These are phyloP conservation scores for Drosophila limbata DNA, from an alignment of 2,888 invertebrate species.

Conservation along the genomic window DNA sequence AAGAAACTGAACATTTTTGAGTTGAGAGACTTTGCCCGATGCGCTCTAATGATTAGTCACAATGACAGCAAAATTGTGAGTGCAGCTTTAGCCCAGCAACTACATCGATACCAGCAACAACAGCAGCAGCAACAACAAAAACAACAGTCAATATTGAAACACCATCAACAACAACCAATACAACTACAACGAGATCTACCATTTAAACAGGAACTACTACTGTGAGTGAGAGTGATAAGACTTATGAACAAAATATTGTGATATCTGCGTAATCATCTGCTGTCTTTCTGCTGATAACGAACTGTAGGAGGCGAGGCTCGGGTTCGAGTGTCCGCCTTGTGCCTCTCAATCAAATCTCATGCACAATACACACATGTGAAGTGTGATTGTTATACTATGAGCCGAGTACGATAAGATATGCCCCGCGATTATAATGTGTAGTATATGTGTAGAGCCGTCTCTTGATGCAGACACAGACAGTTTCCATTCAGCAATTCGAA, in stretches of 20 bases:
- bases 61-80: slow-evolving; percentile 22
- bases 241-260: not conserved
- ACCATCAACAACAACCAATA: slow-evolving; percentile 3
- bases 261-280: slow-evolving; percentile 12
- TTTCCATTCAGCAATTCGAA: slow-evolving; percentile 52
- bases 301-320: not conserved
- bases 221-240: slow-evolving; percentile 62
- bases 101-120: slow-evolving; percentile 27
- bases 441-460: slow-evolving; percentile 10
- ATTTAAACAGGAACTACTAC: slow-evolving; percentile 53
- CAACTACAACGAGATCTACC: slow-evolving; percentile 31
- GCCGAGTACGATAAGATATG: slow-evolving; percentile 63
- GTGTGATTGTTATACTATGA: slow-evolving; percentile 28
- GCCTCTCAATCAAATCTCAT: slow-evolving; percentile 52
- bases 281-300: slow-evolving; percentile 42
- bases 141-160: slow-evolving; percentile 13
- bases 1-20: slow-evolving; percentile 34
- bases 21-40: slow-evolving; percentile 37
- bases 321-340: slow-evolving; percentile 39
- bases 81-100: slow-evolving; percentile 32
- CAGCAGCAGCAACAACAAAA: slow-evolving; percentile 23
- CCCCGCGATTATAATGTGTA: slow-evolving; percentile 33
- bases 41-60: slow-evolving; percentile 30
- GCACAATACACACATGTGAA: slow-evolving; percentile 30
- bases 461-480: slow-evolving; percentile 18